Base-by-base conservation (phyloP, 2,113 vertebrate genomes). In the Zootoca vivipara region DNA sequence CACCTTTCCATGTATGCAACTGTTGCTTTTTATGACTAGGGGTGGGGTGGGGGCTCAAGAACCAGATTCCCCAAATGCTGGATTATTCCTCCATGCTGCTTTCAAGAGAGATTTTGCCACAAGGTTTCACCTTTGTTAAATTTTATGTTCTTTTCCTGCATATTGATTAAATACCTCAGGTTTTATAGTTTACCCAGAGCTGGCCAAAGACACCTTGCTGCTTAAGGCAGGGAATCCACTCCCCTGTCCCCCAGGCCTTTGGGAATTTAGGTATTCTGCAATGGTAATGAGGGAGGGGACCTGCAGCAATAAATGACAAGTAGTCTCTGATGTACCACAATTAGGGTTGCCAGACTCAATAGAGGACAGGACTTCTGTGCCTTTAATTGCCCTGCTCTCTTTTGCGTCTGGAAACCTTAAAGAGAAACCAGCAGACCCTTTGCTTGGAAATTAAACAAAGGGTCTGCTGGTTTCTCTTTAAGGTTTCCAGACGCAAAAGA, bases 41-140 rank as follows among this genome's bases (percentile, higher is more conserved):
- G 93, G 93, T 92, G 20, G 93, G 91, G 93, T 92, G 92, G 92
- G n/a, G 93, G 93, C 93, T 94, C 92, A 93, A 94, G 89, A 92
- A 94, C 88, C 90, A 90, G 91, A 91, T 38, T 38, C 38, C 38
- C 3, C 46, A 46, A 46, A 46, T 90, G 93, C 91, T 86, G 81
- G 91, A 89, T 90, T 85, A 73, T 87, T 0, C 88, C 83, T 91
- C 35, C 8, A 7, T 16, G 72, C 62, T 87, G n/a, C 7, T 94
- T 82, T 91, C 35, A 0, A 4, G 42, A 56, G 18, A 56, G 64
- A 56, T 52, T 70, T 79, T 52, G 38, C 30, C 22, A 8, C 15
- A 20, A 35, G 64, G 20, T 91, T 93, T 91, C 78, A 65, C 30
- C 62, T 86, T 90, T 92, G 70, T 46, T 87, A 69, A 85, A 85